phyloP scores from a whole-genome alignment of 2,888 invertebrate genomes.

The Augochlorella aurata region DNA sequence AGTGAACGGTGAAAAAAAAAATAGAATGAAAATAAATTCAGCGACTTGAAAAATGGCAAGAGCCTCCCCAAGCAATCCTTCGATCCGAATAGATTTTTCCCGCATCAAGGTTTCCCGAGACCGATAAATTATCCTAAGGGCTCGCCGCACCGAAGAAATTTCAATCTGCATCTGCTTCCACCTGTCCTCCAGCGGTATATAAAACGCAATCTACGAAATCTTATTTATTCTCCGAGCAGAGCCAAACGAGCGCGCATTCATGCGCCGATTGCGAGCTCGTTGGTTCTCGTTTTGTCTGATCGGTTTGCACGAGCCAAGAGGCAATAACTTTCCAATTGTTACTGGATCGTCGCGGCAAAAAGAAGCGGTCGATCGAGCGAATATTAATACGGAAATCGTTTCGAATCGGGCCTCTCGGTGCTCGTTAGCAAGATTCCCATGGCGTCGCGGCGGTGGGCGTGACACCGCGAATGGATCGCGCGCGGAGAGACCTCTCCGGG shows the following conservation, averaged over 20 bases:
- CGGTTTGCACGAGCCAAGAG: slow-evolving; percentile 1
- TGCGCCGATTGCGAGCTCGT: background rate
- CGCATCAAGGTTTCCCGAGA: too few species aligned
- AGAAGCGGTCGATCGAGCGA: background rate
- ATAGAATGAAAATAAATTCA: too few species aligned
- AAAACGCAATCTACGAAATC: background rate
- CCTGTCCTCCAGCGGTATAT: background rate
- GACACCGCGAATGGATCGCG: slow-evolving; percentile 5
- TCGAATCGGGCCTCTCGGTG: background rate
- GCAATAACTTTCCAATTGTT: slow-evolving; percentile 6
- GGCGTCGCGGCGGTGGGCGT: slow-evolving; percentile 14
- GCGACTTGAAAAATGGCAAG: too few species aligned
- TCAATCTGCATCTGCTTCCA: background rate
- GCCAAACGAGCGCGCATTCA: background rate
- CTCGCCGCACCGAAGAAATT: background rate
- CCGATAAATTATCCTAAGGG: too few species aligned
- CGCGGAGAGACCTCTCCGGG: background rate
- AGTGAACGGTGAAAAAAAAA: too few species aligned
- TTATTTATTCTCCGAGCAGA: background rate
- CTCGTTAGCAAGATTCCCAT: background rate
- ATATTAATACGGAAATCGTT: slow-evolving; percentile 40
- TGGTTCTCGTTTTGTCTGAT: background rate
- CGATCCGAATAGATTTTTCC: too few species aligned
- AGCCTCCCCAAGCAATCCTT: too few species aligned
- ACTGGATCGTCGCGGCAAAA: background rate